A percentile compares a stretch with the other conserved stretches of the same genome.
These are phyloP conservation scores for Ferrisia virgata DNA, from an alignment of 2,888 invertebrate species.

Conservation along the genomic window DNA sequence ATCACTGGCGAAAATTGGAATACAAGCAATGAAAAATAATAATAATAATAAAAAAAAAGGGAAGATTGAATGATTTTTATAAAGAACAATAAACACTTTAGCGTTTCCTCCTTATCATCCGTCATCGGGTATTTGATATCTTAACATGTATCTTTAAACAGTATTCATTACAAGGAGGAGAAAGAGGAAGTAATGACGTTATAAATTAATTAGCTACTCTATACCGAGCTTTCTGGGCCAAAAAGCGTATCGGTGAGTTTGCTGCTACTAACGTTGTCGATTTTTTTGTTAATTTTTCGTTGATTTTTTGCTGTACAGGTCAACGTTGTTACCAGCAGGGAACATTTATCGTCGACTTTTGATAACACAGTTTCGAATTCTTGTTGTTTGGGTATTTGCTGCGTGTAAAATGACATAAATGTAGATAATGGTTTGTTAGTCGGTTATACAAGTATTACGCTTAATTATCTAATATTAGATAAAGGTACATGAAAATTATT, in stretches of 20 bases:
- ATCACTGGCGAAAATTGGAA: not conserved
- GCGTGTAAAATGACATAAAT: not conserved
- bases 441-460: too few relatives aligned
- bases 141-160: too few relatives aligned
- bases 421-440: not conserved
- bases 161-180: too few relatives aligned
- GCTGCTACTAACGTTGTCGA: conserved; percentile 7
- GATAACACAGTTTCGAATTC: not conserved
- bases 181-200: not conserved
- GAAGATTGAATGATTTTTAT: not conserved
- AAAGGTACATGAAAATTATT: too few relatives aligned
- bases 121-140: too few relatives aligned
- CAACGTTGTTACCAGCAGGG: not conserved
- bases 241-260: conserved; percentile 23
- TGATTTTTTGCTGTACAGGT: not conserved
- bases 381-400: not conserved
- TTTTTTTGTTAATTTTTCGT: conserved; percentile 15
- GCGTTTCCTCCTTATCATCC: not conserved
- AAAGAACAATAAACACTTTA: not conserved
- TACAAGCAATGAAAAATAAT: not conserved
- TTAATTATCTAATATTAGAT: too few relatives aligned
- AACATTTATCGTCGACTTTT: conserved; percentile 12
- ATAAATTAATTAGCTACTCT: not conserved
- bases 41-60: not conserved
- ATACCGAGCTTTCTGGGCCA: conserved; percentile 36